Conservation (phyloP, 2,888 invertebrate species). For the Drosophila paranaensis region DNA sequence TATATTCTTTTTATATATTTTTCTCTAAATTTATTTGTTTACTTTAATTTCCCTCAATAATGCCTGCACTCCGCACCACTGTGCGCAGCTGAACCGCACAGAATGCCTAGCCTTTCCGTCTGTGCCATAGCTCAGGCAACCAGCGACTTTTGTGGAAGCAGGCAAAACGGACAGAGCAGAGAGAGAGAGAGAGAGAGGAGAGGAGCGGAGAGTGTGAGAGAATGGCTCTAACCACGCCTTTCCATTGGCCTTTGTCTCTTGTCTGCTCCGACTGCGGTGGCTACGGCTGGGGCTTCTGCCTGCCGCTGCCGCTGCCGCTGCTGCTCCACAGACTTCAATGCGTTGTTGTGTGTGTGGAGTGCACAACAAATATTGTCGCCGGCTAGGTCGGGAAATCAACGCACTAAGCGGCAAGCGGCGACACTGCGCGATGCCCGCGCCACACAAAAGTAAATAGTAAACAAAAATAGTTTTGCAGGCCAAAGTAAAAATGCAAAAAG, state of each 20-base stretch:
- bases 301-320: constrained; percentile 1
- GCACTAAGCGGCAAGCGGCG: constrained; percentile 50
- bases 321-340: constrained; percentile 32
- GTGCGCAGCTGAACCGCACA: constrained; percentile 40
- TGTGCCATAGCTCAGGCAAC: constrained; percentile 1
- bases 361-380: constrained; percentile 81
- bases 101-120: constrained; percentile 52
- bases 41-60: neutral
- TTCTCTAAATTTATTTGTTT: neutral
- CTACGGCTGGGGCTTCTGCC: neutral
- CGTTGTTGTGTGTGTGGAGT: constrained; percentile 53
- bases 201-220: neutral
- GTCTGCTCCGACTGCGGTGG: constrained; percentile 4
- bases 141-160: neutral
- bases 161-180: neutral
- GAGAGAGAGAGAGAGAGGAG: neutral
- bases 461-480: constrained; percentile 76
- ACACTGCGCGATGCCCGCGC: neutral
- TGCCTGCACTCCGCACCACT: constrained; percentile 28
- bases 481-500: constrained; percentile 70
- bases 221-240: constrained; percentile 40
- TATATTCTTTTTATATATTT: too few relatives aligned
- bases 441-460: constrained; percentile 74
- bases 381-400: constrained; percentile 82
- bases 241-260: constrained; percentile 73